A percentile compares a stretch with the other conserved stretches of the same genome.
Evolutionary conservation across 2,113 vertebrate genomes (phyloP).

Genomic region (Proteles cristata): DNA sequence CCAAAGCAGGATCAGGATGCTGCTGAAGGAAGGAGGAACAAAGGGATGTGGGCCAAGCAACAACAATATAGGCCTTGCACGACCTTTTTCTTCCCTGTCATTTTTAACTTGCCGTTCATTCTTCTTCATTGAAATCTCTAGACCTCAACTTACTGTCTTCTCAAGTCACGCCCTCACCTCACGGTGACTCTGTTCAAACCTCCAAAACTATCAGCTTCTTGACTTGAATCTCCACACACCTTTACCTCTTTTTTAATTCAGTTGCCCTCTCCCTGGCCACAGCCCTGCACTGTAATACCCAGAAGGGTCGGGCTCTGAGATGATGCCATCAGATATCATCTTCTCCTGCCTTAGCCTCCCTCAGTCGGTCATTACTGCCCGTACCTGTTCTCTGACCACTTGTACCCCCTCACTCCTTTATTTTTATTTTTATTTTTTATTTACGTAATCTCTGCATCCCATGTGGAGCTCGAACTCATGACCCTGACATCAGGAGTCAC

Average conservation of each 20-base stretch:
- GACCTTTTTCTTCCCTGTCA: neutral
- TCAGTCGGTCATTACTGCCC: neutral
- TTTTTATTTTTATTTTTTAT: no score
- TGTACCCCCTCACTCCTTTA: neutral
- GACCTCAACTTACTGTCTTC: neutral
- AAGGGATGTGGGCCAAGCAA: neutral
- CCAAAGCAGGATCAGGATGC: neutral
- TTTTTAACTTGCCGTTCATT: neutral
- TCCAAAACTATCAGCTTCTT: neutral
- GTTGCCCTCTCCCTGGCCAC: neutral
- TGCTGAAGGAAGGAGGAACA: neutral
- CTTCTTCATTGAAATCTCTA: neutral
- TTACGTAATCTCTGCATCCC: no score
- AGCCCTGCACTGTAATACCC: no score
- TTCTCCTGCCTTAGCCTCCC: neutral
- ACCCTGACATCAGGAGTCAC: no score
- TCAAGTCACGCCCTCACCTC: neutral
- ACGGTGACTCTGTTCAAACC: neutral
- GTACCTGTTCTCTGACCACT: neutral
- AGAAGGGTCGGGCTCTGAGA: neutral
- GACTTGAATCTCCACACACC: neutral
- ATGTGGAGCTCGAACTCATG: no score
- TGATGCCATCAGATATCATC: neutral
- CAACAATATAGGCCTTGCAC: neutral
- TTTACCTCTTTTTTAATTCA: neutral